These are phyloP conservation scores for Nycticorax nycticorax DNA, from an alignment of 2,113 vertebrate genomes.

Conservation along the genomic window DNA sequence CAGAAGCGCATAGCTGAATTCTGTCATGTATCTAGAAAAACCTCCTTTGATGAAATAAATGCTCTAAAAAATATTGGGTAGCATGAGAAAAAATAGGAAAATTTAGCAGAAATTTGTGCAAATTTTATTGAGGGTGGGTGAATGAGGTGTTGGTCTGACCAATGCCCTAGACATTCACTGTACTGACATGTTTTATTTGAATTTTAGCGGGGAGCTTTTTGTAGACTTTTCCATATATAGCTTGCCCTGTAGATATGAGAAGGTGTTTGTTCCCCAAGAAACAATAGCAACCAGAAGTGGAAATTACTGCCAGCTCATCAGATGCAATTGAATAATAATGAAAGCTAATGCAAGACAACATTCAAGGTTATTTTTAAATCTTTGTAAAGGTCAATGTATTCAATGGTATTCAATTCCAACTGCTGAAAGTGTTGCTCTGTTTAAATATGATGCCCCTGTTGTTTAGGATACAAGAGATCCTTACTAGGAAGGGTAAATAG, in stretches of 20 bases:
- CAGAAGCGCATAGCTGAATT: neutral
- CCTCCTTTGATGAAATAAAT: neutral
- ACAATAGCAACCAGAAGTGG: conserved; percentile 44
- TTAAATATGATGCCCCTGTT: conserved; percentile 35
- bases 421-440: neutral
- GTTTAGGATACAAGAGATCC: neutral
- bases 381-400: conserved; percentile 60
- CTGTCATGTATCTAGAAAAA: neutral
- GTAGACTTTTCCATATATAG: neutral
- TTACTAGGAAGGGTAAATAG: conserved; percentile 15
- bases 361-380: conserved; percentile 56
- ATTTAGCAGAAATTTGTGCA: neutral
- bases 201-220: conserved; percentile 9
- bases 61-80: neutral
- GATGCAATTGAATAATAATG: conserved; percentile 53
- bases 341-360: conserved; percentile 46
- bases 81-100: neutral
- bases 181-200: neutral
- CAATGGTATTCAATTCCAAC: conserved; percentile 26
- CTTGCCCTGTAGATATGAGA: conserved; percentile 15
- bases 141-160: neutral
- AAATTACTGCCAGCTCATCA: conserved; percentile 58
- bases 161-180: neutral
- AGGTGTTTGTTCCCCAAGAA: conserved; percentile 48
- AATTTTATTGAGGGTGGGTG: neutral